Conservation (phyloP, 2,113 vertebrate genomes). For the Camelus bactrianus region DNA sequence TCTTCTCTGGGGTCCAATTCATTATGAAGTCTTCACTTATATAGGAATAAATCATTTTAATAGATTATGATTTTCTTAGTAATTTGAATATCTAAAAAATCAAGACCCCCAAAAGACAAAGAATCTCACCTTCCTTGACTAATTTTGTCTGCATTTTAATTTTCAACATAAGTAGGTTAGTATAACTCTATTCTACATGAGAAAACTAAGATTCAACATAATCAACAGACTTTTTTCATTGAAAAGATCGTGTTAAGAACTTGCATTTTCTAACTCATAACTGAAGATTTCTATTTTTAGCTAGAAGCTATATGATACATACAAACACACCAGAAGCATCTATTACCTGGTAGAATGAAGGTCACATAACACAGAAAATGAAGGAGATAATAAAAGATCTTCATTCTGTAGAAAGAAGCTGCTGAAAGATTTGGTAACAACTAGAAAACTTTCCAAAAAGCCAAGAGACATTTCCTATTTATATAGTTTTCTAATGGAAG, state of each 20-base stretch:
- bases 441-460: not conserved
- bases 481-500: slow-evolving; percentile 66
- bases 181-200: not conserved
- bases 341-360: slow-evolving; percentile 72
- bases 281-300: slow-evolving; percentile 16
- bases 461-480: slow-evolving; percentile 55
- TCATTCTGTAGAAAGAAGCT: slow-evolving; percentile 58
- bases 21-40: not conserved
- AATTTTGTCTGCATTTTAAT: not conserved
- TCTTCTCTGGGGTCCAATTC: not conserved
- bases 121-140: not conserved
- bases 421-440: not conserved
- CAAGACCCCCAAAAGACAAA: not conserved
- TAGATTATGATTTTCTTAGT: not conserved
- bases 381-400: slow-evolving; percentile 55
- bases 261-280: not conserved
- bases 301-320: not conserved
- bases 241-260: not conserved
- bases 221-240: not conserved
- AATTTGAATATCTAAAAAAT: slow-evolving; percentile 3
- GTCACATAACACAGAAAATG: slow-evolving; percentile 56
- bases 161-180: not conserved
- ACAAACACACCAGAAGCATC: not conserved
- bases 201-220: slow-evolving; percentile 11
- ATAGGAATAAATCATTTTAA: not conserved